phyloP scores from a whole-genome alignment of 2,797 vertebrate genomes.

The Karalla daura region DNA sequence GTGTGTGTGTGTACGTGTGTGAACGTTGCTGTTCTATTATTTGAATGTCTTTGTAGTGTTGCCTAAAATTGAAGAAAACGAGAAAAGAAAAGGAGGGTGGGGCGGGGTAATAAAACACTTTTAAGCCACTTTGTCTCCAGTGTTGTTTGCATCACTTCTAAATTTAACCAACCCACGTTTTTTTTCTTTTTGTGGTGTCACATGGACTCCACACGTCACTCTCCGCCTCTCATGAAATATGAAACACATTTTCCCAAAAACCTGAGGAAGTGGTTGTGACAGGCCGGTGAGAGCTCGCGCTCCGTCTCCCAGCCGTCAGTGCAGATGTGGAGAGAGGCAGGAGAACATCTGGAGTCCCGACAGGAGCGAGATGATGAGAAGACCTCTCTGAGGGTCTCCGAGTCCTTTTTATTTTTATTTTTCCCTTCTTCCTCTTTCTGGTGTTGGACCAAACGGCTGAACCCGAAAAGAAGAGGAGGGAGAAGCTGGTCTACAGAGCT shows the following conservation, averaged over 20 bases:
- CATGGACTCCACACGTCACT: conserved; percentile 7
- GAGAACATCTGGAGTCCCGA: too few species aligned
- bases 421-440: neutral
- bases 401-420: neutral
- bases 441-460: neutral
- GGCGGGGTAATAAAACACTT: conserved; percentile 71
- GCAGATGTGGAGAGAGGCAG: fast-evolving
- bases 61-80: conserved; percentile 66
- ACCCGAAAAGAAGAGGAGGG: neutral
- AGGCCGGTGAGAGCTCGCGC: fast-evolving
- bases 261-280: conserved; percentile 53
- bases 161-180: too few species aligned
- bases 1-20: too few species aligned
- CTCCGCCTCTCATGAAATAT: conserved; percentile 17
- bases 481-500: conserved; percentile 1
- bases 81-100: too few species aligned
- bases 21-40: conserved; percentile 61
- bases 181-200: neutral
- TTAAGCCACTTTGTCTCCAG: conserved; percentile 12
- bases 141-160: neutral
- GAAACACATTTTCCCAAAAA: conserved; percentile 4
- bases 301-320: neutral
- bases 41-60: conserved; percentile 72
- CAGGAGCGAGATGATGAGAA: too few species aligned
- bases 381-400: neutral